These are phyloP conservation scores for Drosophila baimaii DNA, from an alignment of 1,140 invertebrate species.

Conservation along the genomic window DNA sequence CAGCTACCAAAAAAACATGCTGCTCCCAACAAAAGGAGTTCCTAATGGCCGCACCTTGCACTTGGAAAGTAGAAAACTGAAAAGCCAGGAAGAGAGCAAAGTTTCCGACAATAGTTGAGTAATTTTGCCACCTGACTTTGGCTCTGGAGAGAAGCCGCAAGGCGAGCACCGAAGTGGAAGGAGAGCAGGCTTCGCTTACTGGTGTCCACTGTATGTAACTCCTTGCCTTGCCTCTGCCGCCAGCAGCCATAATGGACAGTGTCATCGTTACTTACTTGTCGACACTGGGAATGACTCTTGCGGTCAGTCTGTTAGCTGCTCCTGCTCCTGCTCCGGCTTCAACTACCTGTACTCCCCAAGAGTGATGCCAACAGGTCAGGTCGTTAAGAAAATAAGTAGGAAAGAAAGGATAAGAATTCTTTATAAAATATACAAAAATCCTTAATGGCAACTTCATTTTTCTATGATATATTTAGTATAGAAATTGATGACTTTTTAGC, in stretches of 20 bases:
- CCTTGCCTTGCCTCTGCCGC: neutral
- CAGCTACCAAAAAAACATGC: too few relatives aligned
- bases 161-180: neutral
- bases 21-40: conserved; percentile 1
- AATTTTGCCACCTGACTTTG: conserved; percentile 14
- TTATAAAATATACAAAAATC: neutral
- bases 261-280: conserved; percentile 37
- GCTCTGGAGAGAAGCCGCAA: too few relatives aligned
- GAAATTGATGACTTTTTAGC: too few relatives aligned
- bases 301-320: conserved; percentile 2
- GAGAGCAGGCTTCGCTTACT: neutral
- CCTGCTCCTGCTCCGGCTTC: neutral
- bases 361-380: neutral
- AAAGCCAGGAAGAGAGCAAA: conserved; percentile 23
- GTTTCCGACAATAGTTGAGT: conserved; percentile 42
- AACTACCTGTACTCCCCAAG: neutral
- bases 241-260: neutral
- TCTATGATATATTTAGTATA: neutral
- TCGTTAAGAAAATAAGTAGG: too few relatives aligned
- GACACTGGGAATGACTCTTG: conserved; percentile 26
- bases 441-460: neutral
- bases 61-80: neutral
- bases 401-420: neutral
- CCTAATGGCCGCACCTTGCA: neutral
- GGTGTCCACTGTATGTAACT: neutral